These are phyloP conservation scores for Drosophila gaucha DNA, from an alignment of 2,888 invertebrate genomes.

Conservation along the genomic window DNA sequence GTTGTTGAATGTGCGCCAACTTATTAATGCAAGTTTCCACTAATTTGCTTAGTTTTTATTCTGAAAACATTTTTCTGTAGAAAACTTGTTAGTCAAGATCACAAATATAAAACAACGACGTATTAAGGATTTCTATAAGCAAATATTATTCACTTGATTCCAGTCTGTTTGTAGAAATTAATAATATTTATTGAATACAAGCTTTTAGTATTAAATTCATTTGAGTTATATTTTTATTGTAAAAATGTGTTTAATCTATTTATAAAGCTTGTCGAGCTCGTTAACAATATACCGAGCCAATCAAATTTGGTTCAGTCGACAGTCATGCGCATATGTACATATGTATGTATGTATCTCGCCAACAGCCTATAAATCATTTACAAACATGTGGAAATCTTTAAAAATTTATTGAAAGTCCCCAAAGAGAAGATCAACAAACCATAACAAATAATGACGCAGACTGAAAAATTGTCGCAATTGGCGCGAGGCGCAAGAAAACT, in stretches of 20 bases:
- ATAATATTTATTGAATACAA: not conserved
- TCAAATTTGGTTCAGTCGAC: not conserved
- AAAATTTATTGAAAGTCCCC: constrained; percentile 32
- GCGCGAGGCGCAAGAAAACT: constrained; percentile 40
- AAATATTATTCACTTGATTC: not conserved
- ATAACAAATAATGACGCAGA: constrained; percentile 70
- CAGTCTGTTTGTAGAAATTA: not conserved
- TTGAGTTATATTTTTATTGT: not conserved
- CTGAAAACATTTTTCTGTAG: not conserved
- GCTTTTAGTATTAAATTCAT: not conserved
- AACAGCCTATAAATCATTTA: constrained; percentile 55
- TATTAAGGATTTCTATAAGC: not conserved
- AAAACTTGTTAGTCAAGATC: not conserved
- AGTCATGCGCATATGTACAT: constrained; percentile 8
- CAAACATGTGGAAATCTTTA: constrained; percentile 44
- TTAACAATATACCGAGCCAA: not conserved
- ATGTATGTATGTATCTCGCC: not conserved
- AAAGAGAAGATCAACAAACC: constrained; percentile 47
- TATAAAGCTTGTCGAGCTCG: not conserved
- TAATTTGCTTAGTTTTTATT: constrained; percentile 30
- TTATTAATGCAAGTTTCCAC: constrained; percentile 17
- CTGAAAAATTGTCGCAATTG: constrained; percentile 69
- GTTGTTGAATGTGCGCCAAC: constrained; percentile 13
- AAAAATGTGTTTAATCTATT: not conserved
- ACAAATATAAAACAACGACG: not conserved